Evolutionary conservation across 2,888 invertebrate species (phyloP).

Genomic region (Andrena fulva): DNA sequence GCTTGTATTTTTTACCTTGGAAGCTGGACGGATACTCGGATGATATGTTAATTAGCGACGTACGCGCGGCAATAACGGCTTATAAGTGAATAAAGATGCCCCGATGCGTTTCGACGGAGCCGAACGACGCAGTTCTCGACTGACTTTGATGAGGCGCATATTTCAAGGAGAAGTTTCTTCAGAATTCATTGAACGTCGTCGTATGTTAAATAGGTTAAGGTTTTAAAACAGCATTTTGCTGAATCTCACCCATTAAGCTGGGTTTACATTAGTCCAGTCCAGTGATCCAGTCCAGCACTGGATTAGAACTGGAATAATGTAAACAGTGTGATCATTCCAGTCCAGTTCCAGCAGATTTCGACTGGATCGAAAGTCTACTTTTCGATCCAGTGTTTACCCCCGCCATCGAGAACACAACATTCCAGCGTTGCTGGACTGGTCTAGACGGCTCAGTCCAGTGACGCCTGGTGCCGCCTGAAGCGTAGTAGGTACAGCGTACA

Average conservation of each 20-base stretch:
- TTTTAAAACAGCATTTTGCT: background rate
- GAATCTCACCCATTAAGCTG: background rate
- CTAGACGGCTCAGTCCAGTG: no score
- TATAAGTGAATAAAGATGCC: background rate
- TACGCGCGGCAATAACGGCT: background rate
- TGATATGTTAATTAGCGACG: conserved; percentile 43
- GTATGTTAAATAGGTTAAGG: background rate
- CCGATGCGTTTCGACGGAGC: background rate
- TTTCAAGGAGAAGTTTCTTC: background rate
- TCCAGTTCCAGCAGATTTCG: no score
- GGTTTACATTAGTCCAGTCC: no score
- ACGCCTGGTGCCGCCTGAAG: no score
- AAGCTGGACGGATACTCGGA: background rate
- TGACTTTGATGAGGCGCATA: background rate
- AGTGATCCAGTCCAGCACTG: no score
- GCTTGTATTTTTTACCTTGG: background rate
- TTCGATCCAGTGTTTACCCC: no score
- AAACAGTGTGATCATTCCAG: no score
- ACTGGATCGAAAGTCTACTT: no score
- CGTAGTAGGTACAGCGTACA: no score
- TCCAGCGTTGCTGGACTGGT: no score
- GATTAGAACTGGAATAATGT: no score
- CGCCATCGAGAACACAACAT: no score
- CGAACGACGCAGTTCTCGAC: conserved; percentile 6
- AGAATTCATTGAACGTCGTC: background rate